Conservation (phyloP, 1,140 invertebrate genomes). For the Planococcus citri region DNA sequence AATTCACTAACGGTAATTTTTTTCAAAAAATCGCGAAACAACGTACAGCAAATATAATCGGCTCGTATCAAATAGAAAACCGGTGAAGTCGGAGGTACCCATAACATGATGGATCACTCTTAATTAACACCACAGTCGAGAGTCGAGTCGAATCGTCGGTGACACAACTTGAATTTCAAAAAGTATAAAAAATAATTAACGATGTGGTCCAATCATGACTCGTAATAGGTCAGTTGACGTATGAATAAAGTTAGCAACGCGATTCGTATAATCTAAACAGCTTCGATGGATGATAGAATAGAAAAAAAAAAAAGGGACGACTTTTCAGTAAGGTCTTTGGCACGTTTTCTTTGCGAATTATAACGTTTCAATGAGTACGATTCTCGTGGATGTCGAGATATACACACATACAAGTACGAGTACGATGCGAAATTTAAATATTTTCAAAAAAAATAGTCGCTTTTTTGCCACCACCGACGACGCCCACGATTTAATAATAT, state of each 20-base stretch:
- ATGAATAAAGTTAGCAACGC: no score
- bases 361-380: neutral
- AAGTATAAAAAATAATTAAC: no score
- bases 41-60: slow-evolving; percentile 34
- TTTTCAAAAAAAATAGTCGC: neutral
- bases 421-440: neutral
- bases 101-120: neutral
- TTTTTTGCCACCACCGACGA: neutral
- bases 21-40: slow-evolving; percentile 45
- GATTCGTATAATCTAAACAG: no score
- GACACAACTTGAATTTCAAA: no score
- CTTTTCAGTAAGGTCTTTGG: neutral
- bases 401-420: no score
- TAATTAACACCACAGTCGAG: no score
- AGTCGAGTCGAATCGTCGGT: no score
- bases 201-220: no score
- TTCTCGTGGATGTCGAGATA: no score
- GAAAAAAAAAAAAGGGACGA: neutral
- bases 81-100: neutral
- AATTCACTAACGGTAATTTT: slow-evolving; percentile 51
- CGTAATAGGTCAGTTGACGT: no score
- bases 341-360: neutral
- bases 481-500: neutral
- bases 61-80: neutral
- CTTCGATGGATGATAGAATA: no score